These are phyloP conservation scores for Leucania comma DNA, from an alignment of 2,888 invertebrate species.

Conservation along the genomic window DNA sequence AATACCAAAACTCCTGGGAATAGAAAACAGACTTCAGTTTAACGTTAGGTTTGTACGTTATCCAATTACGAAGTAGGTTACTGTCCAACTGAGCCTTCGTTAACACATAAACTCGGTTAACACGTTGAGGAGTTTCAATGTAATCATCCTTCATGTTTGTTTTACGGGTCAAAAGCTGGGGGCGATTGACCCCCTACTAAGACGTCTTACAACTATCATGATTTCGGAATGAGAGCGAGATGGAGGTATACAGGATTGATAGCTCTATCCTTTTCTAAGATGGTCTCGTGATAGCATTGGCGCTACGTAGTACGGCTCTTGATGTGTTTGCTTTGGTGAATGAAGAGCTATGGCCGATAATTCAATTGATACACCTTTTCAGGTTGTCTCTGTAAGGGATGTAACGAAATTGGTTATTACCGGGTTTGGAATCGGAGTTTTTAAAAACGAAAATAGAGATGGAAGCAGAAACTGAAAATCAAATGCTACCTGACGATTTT, in stretches of 20 bases:
- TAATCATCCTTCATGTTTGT: conserved; percentile 31
- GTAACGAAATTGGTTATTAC: no score
- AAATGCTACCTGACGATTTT: no score
- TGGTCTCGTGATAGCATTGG: no score
- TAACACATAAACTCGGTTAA: conserved; percentile 38
- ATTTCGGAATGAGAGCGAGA: no score
- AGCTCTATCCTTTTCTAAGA: no score
- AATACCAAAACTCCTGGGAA: conserved; percentile 41
- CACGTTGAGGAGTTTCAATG: conserved; percentile 14
- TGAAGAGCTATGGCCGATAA: neutral
- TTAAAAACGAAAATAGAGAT: no score
- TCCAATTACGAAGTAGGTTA: conserved; percentile 44
- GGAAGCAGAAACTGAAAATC: no score
- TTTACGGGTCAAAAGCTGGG: conserved; percentile 2
- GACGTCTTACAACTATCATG: no score
- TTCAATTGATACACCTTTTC: conserved; percentile 6
- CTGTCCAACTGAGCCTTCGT: conserved; percentile 25
- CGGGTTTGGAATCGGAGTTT: no score
- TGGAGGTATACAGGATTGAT: no score
- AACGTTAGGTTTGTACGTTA: conserved; percentile 37
- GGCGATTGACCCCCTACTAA: neutral
- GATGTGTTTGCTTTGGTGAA: conserved; percentile 3
- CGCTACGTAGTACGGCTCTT: no score
- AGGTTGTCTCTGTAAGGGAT: neutral
- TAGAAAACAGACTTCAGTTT: conserved; percentile 43